Conservation (phyloP, 2,797 vertebrate species). For the Picus viridis region DNA sequence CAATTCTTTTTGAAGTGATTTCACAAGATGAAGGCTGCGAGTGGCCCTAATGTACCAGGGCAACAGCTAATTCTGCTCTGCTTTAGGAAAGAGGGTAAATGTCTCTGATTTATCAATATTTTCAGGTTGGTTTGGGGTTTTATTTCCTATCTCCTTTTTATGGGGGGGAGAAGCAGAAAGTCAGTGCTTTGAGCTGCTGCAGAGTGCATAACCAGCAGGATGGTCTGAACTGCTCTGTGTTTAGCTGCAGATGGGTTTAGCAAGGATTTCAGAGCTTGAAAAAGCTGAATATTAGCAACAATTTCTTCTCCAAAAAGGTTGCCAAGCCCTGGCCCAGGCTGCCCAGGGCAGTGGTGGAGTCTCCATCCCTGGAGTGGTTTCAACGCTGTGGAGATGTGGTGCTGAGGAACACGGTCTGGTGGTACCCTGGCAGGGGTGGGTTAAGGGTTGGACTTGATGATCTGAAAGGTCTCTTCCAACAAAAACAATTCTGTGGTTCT, state of each 20-base stretch:
- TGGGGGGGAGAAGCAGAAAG: not conserved
- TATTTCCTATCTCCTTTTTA: not conserved
- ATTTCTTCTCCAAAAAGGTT: too few relatives aligned
- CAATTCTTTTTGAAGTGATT: constrained; percentile 57
- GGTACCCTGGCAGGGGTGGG: too few relatives aligned
- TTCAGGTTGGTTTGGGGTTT: not conserved
- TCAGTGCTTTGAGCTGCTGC: not conserved
- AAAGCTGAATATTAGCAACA: not conserved
- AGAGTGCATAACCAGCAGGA: not conserved
- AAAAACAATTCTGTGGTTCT: not conserved
- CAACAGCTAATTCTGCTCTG: constrained; percentile 27
- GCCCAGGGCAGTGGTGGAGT: too few relatives aligned
- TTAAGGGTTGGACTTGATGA: too few relatives aligned
- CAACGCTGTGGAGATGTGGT: too few relatives aligned
- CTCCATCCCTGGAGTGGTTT: too few relatives aligned
- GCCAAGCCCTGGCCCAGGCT: too few relatives aligned
- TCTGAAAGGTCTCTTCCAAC: too few relatives aligned
- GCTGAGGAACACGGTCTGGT: too few relatives aligned
- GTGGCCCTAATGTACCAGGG: not conserved
- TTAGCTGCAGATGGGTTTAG: not conserved
- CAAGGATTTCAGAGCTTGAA: not conserved
- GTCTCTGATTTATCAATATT: not conserved
- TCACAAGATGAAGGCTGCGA: constrained; percentile 7
- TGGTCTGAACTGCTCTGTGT: not conserved
- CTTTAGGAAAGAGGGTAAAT: not conserved